These are phyloP conservation scores for Morone chrysops DNA, from an alignment of 2,113 vertebrate species.

Conservation along the genomic window DNA sequence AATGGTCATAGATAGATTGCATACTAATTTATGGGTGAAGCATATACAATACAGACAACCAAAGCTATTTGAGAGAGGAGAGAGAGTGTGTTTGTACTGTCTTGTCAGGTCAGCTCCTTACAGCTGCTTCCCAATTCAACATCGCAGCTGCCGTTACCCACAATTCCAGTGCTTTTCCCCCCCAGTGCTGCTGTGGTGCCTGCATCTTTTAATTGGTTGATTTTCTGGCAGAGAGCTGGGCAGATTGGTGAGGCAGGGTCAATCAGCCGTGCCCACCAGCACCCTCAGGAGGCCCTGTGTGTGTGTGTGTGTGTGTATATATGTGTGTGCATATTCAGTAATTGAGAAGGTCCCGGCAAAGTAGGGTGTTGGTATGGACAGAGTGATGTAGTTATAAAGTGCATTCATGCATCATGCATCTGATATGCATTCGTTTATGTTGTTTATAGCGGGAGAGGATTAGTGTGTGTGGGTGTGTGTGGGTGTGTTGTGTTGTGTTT, in stretches of 20 bases:
- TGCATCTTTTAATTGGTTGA: slow-evolving; percentile 80
- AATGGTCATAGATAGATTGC: not conserved
- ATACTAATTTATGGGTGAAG: not conserved
- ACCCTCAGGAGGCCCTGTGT: slow-evolving; percentile 58
- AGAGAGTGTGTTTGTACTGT: slow-evolving; percentile 3
- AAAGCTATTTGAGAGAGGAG: slow-evolving; percentile 4
- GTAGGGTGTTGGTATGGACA: slow-evolving; percentile 41
- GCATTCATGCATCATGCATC: slow-evolving; percentile 58
- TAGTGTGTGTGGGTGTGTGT: not conserved
- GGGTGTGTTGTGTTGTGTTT: not conserved
- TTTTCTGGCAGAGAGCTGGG: slow-evolving; percentile 75
- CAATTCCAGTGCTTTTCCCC: slow-evolving; percentile 28
- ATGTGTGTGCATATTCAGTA: slow-evolving; percentile 26
- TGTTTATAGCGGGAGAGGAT: slow-evolving; percentile 16
- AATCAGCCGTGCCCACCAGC: slow-evolving; percentile 74
- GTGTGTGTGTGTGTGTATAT: not conserved
- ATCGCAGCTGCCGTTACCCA: slow-evolving; percentile 58
- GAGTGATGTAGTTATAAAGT: slow-evolving; percentile 54
- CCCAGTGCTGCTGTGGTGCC: slow-evolving; percentile 54
- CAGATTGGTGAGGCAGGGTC: slow-evolving; percentile 76
- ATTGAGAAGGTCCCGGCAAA: slow-evolving; percentile 47
- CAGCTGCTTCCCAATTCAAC: slow-evolving; percentile 66
- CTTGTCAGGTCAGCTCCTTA: slow-evolving; percentile 67
- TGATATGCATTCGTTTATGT: slow-evolving; percentile 54
- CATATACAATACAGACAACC: slow-evolving; percentile 1